phyloP scores from a whole-genome alignment of 2,113 vertebrate species.

The Lepidothrix coronata region DNA sequence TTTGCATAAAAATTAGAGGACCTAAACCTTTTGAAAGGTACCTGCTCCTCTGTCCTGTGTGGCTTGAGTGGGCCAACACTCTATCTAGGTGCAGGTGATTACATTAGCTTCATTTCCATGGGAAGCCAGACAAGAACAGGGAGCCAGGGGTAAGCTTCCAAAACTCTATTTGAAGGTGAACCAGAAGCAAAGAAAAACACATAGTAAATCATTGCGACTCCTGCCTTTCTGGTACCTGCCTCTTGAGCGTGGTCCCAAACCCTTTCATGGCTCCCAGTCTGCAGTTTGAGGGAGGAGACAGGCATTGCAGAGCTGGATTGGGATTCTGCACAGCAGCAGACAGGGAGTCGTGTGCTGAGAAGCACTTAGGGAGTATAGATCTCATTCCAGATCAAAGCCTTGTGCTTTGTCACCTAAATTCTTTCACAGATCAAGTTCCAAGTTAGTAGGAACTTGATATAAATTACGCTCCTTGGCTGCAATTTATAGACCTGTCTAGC shows the following conservation, averaged over 20 bases:
- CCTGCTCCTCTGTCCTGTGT: neutral
- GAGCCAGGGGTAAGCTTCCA: neutral
- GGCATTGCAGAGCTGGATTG: neutral
- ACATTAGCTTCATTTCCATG: neutral
- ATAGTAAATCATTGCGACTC: neutral
- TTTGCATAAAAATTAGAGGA: neutral
- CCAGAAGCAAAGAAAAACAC: neutral
- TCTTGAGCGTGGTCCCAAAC: neutral
- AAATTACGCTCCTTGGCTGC: neutral
- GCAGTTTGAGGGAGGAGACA: neutral
- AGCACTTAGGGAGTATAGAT: rapidly evolving
- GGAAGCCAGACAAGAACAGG: neutral
- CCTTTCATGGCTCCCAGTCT: neutral
- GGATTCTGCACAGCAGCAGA: neutral
- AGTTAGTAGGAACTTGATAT: neutral
- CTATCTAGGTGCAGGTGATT: neutral
- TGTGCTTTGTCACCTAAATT: neutral
- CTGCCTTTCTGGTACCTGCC: neutral
- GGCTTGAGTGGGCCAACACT: neutral
- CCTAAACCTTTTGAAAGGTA: neutral
- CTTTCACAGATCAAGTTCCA: neutral
- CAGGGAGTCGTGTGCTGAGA: neutral
- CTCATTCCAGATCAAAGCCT: neutral
- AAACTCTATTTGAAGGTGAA: neutral
- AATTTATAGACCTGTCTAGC: neutral